A percentile compares a stretch with the other conserved stretches of the same genome.
These are phyloP conservation scores for Bufo bufo DNA, from an alignment of 2,113 vertebrate genomes.

Conservation along the genomic window DNA sequence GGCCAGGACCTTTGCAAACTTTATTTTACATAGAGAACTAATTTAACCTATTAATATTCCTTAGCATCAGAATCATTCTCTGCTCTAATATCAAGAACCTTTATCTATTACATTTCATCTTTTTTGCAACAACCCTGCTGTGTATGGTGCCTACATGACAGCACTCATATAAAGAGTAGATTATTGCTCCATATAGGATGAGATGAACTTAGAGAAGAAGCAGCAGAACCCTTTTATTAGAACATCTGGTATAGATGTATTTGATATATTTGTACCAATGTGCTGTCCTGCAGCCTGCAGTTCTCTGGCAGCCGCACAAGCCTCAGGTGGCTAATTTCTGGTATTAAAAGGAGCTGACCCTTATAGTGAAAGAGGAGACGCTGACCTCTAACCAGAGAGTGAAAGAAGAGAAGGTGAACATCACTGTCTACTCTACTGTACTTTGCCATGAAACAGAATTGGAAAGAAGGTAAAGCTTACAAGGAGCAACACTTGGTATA, in stretches of 20 bases:
- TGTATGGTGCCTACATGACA: neutral
- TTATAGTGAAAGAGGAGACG: constrained; percentile 63
- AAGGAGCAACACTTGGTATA: constrained; percentile 33
- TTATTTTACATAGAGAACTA: neutral
- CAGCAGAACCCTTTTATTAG: neutral
- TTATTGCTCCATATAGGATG: neutral
- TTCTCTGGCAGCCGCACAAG: constrained; percentile 45
- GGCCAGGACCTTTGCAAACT: neutral
- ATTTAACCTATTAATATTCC: neutral
- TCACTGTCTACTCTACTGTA: constrained; percentile 30
- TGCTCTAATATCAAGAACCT: neutral
- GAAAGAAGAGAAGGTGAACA: constrained; percentile 53
- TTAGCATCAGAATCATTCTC: neutral
- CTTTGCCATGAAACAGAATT: constrained; percentile 59
- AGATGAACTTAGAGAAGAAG: neutral
- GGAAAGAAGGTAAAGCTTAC: constrained; percentile 56
- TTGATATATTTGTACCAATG: neutral
- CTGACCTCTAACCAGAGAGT: constrained; percentile 55
- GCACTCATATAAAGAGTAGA: neutral
- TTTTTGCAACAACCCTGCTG: neutral
- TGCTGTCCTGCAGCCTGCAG: neutral
- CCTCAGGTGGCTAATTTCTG: constrained; percentile 63
- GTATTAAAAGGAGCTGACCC: constrained; percentile 62
- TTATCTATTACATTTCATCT: neutral
- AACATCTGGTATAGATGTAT: neutral